Percentiles rank a stretch among this genome's conserved stretches.
Conservation (phyloP, 2,888 invertebrate species). For the Conchocele bisecta region DNA sequence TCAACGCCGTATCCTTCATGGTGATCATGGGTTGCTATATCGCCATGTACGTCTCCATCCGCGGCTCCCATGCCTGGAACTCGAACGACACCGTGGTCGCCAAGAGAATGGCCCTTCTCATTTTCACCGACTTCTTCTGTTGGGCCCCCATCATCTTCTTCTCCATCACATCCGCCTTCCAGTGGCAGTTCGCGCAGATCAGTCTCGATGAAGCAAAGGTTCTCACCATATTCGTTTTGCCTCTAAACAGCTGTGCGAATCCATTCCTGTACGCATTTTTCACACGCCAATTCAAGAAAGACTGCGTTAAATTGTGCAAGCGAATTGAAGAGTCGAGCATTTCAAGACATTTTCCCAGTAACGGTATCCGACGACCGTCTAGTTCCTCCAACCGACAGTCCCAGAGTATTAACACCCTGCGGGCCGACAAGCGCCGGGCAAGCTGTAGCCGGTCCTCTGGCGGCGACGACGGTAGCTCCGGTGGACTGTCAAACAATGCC, state of each 20-base stretch:
- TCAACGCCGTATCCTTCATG: slow-evolving; percentile 89
- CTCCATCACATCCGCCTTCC: slow-evolving; percentile 96
- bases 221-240: slow-evolving; percentile 97
- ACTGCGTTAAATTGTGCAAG: slow-evolving; percentile 97
- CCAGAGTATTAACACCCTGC: slow-evolving; percentile 62
- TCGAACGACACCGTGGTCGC: slow-evolving; percentile 98
- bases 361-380: slow-evolving; percentile 66
- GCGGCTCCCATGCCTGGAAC: slow-evolving; percentile 98
- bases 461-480: slow-evolving; percentile 60
- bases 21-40: slow-evolving; percentile 97
- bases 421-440: slow-evolving; percentile 61
- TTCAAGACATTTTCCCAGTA: slow-evolving; percentile 72
- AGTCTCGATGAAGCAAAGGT: slow-evolving; percentile 97
- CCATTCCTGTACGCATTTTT: slow-evolving; percentile 98
- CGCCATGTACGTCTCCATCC: slow-evolving; percentile 98
- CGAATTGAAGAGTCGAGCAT: slow-evolving; percentile 90
- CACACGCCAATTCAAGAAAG: slow-evolving; percentile 98
- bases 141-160: slow-evolving; percentile 99
- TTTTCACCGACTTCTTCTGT: slow-evolving; percentile 98
- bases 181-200: slow-evolving; percentile 89
- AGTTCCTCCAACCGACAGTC: slow-evolving; percentile 64
- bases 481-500: slow-evolving; percentile 59
- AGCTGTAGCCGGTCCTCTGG: slow-evolving; percentile 65
- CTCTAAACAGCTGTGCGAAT: slow-evolving; percentile 98
- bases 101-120: slow-evolving; percentile 97